Base-by-base conservation (phyloP, 2,113 vertebrate genomes). In the Alouatta palliata region DNA sequence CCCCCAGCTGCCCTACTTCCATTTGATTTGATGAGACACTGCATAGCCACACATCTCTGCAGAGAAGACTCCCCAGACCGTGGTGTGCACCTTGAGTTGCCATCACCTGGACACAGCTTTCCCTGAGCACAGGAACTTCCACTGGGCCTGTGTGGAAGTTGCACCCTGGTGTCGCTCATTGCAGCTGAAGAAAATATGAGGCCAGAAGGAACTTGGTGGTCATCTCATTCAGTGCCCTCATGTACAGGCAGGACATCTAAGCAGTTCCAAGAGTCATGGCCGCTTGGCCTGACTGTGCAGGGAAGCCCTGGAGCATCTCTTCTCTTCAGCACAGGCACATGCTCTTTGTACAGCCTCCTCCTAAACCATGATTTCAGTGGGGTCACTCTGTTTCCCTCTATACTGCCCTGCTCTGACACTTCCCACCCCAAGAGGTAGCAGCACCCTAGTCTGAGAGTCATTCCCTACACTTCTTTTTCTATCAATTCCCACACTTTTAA, bases 11-110 rank as follows among this genome's bases (percentile, higher is more conserved):
- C 20, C 30, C 54, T 27, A 25, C 75, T 77, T 47, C 43, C 43
- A 8, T 68, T 80, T 84, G 40, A 52, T 32, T 71, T 61, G 9
- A 0, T 10, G 40, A 35, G n/a, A 37, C 30, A 6, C 7, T 6
- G 7, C 21, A 32, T 23, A 35, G 19, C 9, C 52, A 37, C 40
- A 86, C 7, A n/a, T 64, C 76, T 96, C 32, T 79, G 12, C n/a
- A 77, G 49, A 82, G 37, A 1, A 76, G 35, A 25, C 13, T 64
- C 35, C n/a, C 32, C 1, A 6, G 49, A 21, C 16, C 0, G 0
- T 5, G 54, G 37, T 17, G 19, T 77, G 6, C 30, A 61, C 4
- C 68, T 70, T 47, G 27, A 94, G 58, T 37, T 68, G 30, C 11
- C 54, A 23, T 0, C 0, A 13, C 2, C n/a, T 13, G 9, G 43